These are phyloP conservation scores for Stichopus chloronotus DNA, from an alignment of 35 echinoderm and acorn worm genomes.

Conservation along the genomic window DNA sequence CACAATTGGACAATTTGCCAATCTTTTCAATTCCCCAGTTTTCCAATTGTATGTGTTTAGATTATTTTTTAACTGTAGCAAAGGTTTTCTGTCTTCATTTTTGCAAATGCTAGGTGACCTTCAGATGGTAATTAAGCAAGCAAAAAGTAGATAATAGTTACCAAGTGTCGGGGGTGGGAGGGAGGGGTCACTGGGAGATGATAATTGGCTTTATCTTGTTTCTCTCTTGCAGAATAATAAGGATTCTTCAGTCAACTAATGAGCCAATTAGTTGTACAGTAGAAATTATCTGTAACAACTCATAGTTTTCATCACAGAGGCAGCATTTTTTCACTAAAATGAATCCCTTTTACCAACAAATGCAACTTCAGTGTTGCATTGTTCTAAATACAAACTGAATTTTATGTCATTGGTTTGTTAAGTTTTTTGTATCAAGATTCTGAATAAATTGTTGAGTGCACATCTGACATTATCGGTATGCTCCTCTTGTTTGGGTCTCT, in stretches of 20 bases:
- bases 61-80: no score
- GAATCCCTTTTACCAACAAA: background rate
- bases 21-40: no score
- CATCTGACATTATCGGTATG: background rate
- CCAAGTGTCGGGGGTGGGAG: background rate
- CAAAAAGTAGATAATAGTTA: no score
- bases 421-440: slow-evolving; percentile 10
- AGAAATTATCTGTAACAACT: background rate
- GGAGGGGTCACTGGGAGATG: background rate
- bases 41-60: no score
- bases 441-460: slow-evolving; percentile 5
- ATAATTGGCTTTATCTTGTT: background rate
- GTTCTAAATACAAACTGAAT: background rate
- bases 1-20: no score
- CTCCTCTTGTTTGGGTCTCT: no score
- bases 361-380: background rate
- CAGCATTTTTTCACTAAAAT: no score
- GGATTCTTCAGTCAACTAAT: background rate
- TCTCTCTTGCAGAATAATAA: background rate
- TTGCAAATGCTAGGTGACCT: no score
- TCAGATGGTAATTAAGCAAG: no score
- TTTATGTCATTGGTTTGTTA: background rate
- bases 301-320: background rate
- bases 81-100: no score
- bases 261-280: background rate